A percentile compares a stretch with the other conserved stretches of the same genome.
These are phyloP conservation scores for Lithobates sylvaticus DNA, from an alignment of 2,797 vertebrate genomes.

Conservation along the genomic window DNA sequence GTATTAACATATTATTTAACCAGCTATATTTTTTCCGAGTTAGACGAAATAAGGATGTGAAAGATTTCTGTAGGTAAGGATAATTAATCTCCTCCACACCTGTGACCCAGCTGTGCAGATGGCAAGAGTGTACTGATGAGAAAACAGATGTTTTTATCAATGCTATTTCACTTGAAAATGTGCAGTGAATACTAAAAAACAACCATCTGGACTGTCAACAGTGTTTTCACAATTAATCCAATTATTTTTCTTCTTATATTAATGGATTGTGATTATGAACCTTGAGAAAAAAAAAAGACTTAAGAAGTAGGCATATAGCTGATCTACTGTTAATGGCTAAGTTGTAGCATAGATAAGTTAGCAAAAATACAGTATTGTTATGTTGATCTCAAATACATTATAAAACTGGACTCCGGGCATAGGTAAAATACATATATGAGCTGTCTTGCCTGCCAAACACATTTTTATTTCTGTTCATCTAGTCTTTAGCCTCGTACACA, in stretches of 20 bases:
- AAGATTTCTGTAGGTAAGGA: slow-evolving; percentile 7
- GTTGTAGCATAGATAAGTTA: too few relatives aligned
- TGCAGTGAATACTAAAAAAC: slow-evolving; percentile 4
- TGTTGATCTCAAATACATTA: too few relatives aligned
- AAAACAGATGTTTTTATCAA: slow-evolving; percentile 43
- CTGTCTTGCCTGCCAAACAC: too few relatives aligned
- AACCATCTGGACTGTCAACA: slow-evolving; percentile 30
- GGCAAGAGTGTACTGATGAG: slow-evolving; percentile 13
- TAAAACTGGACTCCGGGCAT: too few relatives aligned
- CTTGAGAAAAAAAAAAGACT: background rate
- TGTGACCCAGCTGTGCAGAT: slow-evolving; percentile 28
- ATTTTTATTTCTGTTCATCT: too few relatives aligned
- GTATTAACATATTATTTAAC: too few relatives aligned
- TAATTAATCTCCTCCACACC: slow-evolving; percentile 31
- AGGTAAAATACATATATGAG: too few relatives aligned
- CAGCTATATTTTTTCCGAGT: background rate
- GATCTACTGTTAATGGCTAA: too few relatives aligned
- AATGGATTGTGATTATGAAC: background rate
- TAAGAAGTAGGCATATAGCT: too few relatives aligned
- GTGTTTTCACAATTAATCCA: slow-evolving; percentile 20
- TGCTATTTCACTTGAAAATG: background rate
- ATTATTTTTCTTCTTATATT: slow-evolving; percentile 9
- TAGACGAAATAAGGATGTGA: background rate
- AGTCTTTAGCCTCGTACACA: too few relatives aligned
- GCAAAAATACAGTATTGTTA: too few relatives aligned